These are phyloP conservation scores for Drosophila pruinosa DNA, from an alignment of 1,140 invertebrate genomes.

Conservation along the genomic window DNA sequence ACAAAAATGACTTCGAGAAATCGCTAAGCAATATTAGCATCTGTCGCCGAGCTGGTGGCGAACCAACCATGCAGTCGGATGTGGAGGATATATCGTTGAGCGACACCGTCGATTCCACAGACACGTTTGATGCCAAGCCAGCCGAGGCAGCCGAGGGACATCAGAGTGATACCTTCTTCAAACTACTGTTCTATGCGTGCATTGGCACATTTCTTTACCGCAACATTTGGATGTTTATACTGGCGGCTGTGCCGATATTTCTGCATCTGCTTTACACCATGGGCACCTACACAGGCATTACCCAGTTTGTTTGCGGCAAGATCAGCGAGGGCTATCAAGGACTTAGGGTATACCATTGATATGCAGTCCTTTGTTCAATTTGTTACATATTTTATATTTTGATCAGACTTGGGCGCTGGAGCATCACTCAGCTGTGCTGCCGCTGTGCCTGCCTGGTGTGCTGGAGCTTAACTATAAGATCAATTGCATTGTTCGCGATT, in stretches of 20 bases:
- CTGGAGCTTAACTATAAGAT: slow-evolving; percentile 84
- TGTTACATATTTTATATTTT: neutral
- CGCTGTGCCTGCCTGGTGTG: slow-evolving; percentile 86
- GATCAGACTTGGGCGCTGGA: slow-evolving; percentile 82
- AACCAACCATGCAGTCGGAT: slow-evolving; percentile 57
- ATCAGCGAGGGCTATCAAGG: slow-evolving; percentile 51
- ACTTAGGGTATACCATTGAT: slow-evolving; percentile 52
- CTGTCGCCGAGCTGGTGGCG: slow-evolving; percentile 37
- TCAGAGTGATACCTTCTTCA: slow-evolving; percentile 73
- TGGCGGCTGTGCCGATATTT: slow-evolving; percentile 71
- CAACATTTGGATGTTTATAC: slow-evolving; percentile 79
- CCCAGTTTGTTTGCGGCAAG: slow-evolving; percentile 60
- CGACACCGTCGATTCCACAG: slow-evolving; percentile 70
- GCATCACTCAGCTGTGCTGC: slow-evolving; percentile 84
- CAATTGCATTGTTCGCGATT: slow-evolving; percentile 83
- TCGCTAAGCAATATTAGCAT: slow-evolving; percentile 63
- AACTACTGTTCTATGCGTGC: slow-evolving; percentile 77
- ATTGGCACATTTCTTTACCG: slow-evolving; percentile 75
- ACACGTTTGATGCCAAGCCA: slow-evolving; percentile 54
- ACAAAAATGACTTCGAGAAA: slow-evolving; percentile 68
- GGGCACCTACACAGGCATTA: slow-evolving; percentile 67
- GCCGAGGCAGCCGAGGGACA: slow-evolving; percentile 27
- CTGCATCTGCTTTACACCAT: slow-evolving; percentile 69
- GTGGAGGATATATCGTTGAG: slow-evolving; percentile 74
- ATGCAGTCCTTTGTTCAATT: neutral